These are phyloP conservation scores for Salpingus planirostris DNA, from an alignment of 2,888 invertebrate genomes.

Conservation along the genomic window DNA sequence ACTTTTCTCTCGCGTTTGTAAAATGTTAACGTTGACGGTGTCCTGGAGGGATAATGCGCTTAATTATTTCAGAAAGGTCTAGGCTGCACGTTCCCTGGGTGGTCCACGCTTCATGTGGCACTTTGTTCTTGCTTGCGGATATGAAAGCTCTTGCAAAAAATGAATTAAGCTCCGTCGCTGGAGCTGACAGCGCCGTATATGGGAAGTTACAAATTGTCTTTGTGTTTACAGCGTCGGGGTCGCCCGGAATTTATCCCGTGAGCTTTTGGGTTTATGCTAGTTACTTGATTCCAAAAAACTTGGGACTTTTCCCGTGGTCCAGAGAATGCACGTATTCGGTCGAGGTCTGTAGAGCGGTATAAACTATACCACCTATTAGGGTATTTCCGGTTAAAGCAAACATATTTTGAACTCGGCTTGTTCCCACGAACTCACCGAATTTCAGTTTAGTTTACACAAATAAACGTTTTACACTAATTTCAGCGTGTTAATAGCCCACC, in stretches of 20 bases:
- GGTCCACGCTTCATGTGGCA: slow-evolving; percentile 2
- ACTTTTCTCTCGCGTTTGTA: too few species aligned
- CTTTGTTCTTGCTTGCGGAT: slow-evolving; percentile 1
- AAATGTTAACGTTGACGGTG: too few species aligned
- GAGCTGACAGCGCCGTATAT: slow-evolving; percentile 9
- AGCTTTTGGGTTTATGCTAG: too few species aligned
- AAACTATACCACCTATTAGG: not conserved
- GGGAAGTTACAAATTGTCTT: slow-evolving; percentile 10
- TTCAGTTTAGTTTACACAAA: slow-evolving; percentile 2
- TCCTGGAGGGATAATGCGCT: too few species aligned
- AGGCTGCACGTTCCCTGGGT: too few species aligned
- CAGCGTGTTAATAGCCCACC: slow-evolving; percentile 1
- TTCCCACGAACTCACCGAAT: slow-evolving; percentile 3
- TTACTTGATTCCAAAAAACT: too few species aligned
- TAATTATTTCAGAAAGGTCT: too few species aligned
- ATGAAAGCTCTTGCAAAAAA: slow-evolving; percentile 11
- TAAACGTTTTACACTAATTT: slow-evolving; percentile 1
- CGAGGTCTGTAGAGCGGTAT: too few species aligned
- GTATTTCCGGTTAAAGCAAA: slow-evolving; percentile 1
- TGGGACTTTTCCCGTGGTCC: too few species aligned
- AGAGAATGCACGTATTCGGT: too few species aligned
- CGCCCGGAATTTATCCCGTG: too few species aligned
- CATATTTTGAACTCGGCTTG: not conserved
- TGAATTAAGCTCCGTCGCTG: slow-evolving; percentile 16
- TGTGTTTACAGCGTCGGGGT: too few species aligned